These are phyloP conservation scores for Crambe crambe DNA, from an alignment of 37 sponge, comb jelly and placozoan species.

Conservation along the genomic window DNA sequence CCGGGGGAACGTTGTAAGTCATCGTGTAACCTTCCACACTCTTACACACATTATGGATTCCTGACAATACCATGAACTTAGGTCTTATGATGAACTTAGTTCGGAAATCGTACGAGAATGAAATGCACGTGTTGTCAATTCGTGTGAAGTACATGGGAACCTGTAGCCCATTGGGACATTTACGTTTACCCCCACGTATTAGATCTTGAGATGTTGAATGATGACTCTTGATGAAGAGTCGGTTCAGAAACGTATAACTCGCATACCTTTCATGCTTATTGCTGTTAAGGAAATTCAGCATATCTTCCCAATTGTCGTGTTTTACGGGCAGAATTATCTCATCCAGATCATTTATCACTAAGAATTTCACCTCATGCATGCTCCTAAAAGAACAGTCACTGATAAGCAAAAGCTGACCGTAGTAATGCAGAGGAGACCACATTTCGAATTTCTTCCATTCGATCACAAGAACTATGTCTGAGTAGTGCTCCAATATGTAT, in stretches of 20 bases:
- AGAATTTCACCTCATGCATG: constrained; percentile 36
- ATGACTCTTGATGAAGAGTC: too few relatives aligned
- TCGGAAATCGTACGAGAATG: not conserved
- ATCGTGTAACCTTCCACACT: not conserved
- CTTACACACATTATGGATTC: constrained; percentile 9
- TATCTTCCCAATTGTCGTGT: constrained; percentile 3
- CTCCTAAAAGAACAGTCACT: constrained; percentile 25
- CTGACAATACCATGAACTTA: not conserved
- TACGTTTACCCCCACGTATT: not conserved
- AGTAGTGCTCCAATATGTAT: not conserved
- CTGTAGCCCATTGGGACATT: not conserved
- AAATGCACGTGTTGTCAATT: not conserved
- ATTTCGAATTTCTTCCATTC: constrained; percentile 28
- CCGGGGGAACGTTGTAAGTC: constrained; percentile 6
- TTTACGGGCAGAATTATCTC: constrained; percentile 32
- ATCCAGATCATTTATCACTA: constrained; percentile 39
- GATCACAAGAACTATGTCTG: not conserved
- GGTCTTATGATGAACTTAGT: constrained; percentile 15
- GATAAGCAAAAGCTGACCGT: constrained; percentile 28
- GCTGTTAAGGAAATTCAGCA: constrained; percentile 9
- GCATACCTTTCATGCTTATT: not conserved
- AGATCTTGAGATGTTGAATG: too few relatives aligned
- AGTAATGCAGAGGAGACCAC: constrained; percentile 29
- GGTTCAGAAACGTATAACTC: constrained; percentile 9
- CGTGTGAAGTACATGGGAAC: constrained; percentile 11